Evolutionary conservation across 2,888 invertebrate genomes (phyloP), one percentile per base, ranked within the genome.

Genomic region (Latrodectus elegans): DNA sequence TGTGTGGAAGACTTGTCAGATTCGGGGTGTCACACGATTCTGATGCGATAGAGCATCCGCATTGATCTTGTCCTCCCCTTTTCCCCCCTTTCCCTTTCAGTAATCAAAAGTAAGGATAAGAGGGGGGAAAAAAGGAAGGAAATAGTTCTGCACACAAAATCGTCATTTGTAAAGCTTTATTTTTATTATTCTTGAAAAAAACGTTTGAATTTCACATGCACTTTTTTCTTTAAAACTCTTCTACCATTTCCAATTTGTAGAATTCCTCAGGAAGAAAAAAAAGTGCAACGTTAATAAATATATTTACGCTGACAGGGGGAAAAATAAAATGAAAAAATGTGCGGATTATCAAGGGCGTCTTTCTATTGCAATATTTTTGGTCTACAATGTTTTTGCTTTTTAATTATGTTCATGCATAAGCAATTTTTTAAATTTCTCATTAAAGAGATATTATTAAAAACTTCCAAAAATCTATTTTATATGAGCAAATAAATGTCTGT

Each of bases 1-100:
- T 77, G 51, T 51, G 15, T 22, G 22, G 81, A 76, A 78, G 86
- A 76, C 86, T 76, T 87, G 86, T 87, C 81, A 87, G 86, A 67
- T 77, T 72, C 55, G 49, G 49, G 73, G 72, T 87, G 86, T 87
- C 86, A 76, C 84, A 78, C 77, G 60, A 71, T 76, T 81, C 76
- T 53, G 75, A 77, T 71, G 81, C 72, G 86, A 84, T 84, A 84
- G 84, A 67, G 78, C 55, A 81, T 81, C 77, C 72, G 81, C 53
- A 65, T 72, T 49, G 8, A 64, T 15, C 64, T 12, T 68, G 15
- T 60, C 22, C 65, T 22, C 22, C 65, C 51, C 65, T 68, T 15
- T 52, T 49, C n/a, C 49, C 8, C 49, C 14, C 49, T 11, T 17
- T 10, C 60, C 8, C n/a, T 60, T 60, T 60, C n/a, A 60, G 60